Conservation (phyloP, 2,113 vertebrate species). For the Pyxicephalus adspersus region DNA sequence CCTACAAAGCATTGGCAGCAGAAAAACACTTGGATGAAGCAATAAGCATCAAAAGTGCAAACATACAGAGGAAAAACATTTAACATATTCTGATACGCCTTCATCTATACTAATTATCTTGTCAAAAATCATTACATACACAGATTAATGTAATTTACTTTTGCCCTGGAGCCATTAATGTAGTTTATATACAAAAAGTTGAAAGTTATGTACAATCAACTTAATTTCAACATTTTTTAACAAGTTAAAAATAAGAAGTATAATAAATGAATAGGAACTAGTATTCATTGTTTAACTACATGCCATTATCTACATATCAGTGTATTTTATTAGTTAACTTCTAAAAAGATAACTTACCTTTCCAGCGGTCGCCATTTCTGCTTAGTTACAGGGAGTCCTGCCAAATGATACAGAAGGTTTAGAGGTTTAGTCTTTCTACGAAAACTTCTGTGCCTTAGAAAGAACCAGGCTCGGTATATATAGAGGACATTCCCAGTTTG, state of each 20-base stretch:
- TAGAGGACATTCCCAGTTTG: constrained; percentile 1
- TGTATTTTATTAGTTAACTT: no score
- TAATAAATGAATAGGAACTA: no score
- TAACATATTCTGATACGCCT: no score
- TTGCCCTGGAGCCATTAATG: neutral
- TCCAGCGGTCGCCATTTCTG: constrained; percentile 26
- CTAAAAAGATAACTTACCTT: neutral
- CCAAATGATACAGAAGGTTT: neutral
- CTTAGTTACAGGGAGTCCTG: neutral
- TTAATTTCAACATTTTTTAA: no score
- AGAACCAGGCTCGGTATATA: constrained; percentile 4
- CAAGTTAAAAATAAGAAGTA: no score
- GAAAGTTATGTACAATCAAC: no score
- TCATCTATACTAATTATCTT: no score
- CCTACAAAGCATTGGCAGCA: no score
- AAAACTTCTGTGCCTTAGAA: constrained; percentile 2
- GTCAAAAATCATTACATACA: no score
- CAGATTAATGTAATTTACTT: neutral
- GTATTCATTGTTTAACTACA: no score
- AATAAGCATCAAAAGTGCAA: neutral
- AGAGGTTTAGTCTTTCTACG: neutral
- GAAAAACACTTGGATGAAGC: neutral
- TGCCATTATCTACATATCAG: no score
- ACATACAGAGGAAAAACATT: neutral
- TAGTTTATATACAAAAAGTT: neutral